Percentiles rank a stretch among this genome's conserved stretches.
Evolutionary conservation across 2,113 vertebrate genomes (phyloP).

Genomic region (Tenebrosternarchus preto): DNA sequence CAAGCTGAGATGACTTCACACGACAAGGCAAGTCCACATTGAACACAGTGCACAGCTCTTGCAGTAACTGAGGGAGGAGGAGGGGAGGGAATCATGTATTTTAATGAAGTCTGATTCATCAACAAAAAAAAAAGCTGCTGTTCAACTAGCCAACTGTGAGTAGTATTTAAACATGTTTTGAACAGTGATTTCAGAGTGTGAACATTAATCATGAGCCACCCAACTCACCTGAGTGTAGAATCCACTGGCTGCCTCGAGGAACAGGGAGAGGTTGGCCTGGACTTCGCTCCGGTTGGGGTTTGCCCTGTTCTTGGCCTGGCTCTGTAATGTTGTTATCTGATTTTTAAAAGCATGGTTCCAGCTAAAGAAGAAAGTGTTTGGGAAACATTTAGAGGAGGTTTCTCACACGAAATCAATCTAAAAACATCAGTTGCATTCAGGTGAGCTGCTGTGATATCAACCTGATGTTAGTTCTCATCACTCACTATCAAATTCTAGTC

Average conservation of each 20-base stretch:
- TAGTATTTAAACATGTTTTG: not conserved
- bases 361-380: slow-evolving; percentile 69
- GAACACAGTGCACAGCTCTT: slow-evolving; percentile 98
- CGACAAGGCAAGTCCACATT: slow-evolving; percentile 97
- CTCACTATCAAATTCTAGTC: not conserved
- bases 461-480: not conserved
- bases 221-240: slow-evolving; percentile 96
- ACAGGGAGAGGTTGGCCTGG: slow-evolving; percentile 96
- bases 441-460: not conserved
- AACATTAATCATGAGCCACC: not conserved
- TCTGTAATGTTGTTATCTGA: slow-evolving; percentile 98
- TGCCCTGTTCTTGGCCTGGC: slow-evolving; percentile 97
- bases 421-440: not conserved
- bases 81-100: not conserved
- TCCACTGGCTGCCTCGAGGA: slow-evolving; percentile 97
- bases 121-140: not conserved
- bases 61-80: slow-evolving; percentile 79
- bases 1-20: slow-evolving; percentile 95
- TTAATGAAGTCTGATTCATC: not conserved
- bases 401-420: not conserved
- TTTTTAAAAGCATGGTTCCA: slow-evolving; percentile 99
- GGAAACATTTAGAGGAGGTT: not conserved
- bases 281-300: slow-evolving; percentile 98
- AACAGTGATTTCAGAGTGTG: not conserved
- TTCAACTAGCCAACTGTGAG: not conserved